Conservation (phyloP, 1,140 invertebrate species). For the Zaprionus gabonicus region DNA sequence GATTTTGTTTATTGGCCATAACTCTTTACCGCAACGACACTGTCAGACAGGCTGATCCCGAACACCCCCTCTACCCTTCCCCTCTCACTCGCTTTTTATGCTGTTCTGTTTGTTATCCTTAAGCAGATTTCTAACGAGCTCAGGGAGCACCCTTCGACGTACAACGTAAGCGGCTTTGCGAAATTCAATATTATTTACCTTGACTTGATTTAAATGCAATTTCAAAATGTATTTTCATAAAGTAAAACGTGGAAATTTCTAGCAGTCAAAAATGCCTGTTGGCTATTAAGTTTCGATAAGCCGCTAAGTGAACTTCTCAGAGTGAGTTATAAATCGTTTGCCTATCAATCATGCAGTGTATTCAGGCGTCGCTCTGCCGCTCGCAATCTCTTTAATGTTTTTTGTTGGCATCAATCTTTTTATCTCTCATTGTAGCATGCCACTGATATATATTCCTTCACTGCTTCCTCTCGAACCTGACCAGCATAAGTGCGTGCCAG, state of each 20-base stretch:
- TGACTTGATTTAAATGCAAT: conserved; percentile 30
- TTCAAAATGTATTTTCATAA: background rate
- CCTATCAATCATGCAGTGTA: conserved; percentile 39
- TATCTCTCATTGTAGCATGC: conserved; percentile 29
- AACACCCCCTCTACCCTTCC: background rate
- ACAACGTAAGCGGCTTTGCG: conserved; percentile 25
- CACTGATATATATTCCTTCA: conserved; percentile 52
- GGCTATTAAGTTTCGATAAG: conserved; percentile 29
- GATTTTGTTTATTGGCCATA: conserved; percentile 82
- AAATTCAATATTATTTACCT: conserved; percentile 31
- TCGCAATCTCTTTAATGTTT: conserved; percentile 44
- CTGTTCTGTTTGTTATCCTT: conserved; percentile 6
- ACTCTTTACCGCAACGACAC: conserved; percentile 76
- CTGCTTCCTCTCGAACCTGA: conserved; percentile 44
- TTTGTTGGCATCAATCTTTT: conserved; percentile 51
- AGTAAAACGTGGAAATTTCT: too few species aligned
- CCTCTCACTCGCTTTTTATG: background rate
- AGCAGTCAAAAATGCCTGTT: background rate
- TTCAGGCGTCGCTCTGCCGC: conserved; percentile 19
- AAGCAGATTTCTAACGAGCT: conserved; percentile 27
- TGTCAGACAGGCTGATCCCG: conserved; percentile 23
- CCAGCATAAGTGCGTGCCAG: conserved; percentile 58
- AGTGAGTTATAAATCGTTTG: conserved; percentile 27
- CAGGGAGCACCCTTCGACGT: background rate
- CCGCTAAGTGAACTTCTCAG: conserved; percentile 12